phyloP scores from a whole-genome alignment of 2,888 invertebrate species.

The Myopa testacea region DNA sequence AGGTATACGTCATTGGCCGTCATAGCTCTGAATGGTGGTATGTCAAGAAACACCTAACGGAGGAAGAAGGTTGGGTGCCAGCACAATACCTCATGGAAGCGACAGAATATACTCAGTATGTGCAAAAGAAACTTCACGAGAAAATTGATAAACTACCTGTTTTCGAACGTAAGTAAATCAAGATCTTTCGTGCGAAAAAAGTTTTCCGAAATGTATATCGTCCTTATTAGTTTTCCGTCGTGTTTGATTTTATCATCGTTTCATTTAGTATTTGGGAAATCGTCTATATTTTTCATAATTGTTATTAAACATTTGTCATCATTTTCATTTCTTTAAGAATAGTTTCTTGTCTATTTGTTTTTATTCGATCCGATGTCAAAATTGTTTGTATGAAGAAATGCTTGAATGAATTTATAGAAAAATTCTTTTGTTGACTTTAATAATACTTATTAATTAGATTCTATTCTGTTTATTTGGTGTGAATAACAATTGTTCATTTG shows the following conservation, averaged over 20 bases:
- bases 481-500: conserved; percentile 48
- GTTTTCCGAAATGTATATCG: not conserved
- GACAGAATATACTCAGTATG: conserved; percentile 81
- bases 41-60: conserved; percentile 87
- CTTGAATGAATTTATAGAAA: not conserved
- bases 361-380: not conserved
- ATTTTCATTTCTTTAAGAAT: not conserved
- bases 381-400: not conserved
- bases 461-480: conserved; percentile 32
- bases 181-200: not conserved
- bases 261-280: no score
- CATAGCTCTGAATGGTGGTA: conserved; percentile 94
- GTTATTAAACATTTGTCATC: not conserved
- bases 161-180: conserved; percentile 83
- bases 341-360: not conserved
- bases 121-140: conserved; percentile 89
- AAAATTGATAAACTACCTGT: conserved; percentile 92
- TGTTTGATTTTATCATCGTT: not conserved
- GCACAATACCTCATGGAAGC: conserved; percentile 89
- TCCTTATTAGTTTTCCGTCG: not conserved
- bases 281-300: not conserved
- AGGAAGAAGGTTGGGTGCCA: conserved; percentile 95
- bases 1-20: conserved; percentile 84
- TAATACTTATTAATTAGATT: not conserved
- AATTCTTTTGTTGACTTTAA: not conserved